Evolutionary conservation across 2,888 invertebrate genomes (phyloP).

Genomic region (Pachydiplax longipennis): DNA sequence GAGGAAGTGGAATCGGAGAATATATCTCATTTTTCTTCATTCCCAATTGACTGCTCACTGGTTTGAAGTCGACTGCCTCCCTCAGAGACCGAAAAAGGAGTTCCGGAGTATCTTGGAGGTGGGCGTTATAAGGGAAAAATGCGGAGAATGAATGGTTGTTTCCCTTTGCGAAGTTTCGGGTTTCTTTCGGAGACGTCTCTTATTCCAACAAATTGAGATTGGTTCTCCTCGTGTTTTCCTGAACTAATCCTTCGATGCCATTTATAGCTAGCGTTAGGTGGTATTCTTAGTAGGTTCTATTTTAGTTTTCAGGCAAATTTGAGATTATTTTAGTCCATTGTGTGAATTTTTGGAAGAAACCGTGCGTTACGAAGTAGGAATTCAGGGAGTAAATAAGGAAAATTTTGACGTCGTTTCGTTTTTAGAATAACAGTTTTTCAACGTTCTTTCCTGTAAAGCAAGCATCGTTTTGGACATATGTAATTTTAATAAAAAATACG

Average conservation of each 20-base stretch:
- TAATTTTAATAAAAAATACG: no score
- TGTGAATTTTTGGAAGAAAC: no score
- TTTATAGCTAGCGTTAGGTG: no score
- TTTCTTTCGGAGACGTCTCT: not conserved
- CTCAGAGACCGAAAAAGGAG: not conserved
- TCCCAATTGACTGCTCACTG: slow-evolving; percentile 45
- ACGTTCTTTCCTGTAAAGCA: no score
- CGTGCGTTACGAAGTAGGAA: no score
- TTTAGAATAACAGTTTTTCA: no score
- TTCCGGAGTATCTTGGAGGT: not conserved
- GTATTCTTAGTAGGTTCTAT: no score
- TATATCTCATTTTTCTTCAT: slow-evolving; percentile 46
- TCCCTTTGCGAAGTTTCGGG: not conserved
- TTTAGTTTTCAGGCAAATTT: no score
- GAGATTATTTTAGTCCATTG: no score
- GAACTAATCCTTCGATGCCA: not conserved
- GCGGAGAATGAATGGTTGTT: not conserved
- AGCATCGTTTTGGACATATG: no score
- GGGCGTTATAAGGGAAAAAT: not conserved
- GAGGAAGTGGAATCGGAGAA: slow-evolving; percentile 46
- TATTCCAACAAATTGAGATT: not conserved
- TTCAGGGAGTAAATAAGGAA: no score
- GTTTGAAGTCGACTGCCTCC: not conserved
- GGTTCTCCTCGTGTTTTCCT: not conserved
- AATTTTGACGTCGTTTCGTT: no score